Percentiles rank a stretch among this genome's conserved stretches.
phyloP scores from a whole-genome alignment of 2,113 vertebrate species.

The Sylvia atricapilla region DNA sequence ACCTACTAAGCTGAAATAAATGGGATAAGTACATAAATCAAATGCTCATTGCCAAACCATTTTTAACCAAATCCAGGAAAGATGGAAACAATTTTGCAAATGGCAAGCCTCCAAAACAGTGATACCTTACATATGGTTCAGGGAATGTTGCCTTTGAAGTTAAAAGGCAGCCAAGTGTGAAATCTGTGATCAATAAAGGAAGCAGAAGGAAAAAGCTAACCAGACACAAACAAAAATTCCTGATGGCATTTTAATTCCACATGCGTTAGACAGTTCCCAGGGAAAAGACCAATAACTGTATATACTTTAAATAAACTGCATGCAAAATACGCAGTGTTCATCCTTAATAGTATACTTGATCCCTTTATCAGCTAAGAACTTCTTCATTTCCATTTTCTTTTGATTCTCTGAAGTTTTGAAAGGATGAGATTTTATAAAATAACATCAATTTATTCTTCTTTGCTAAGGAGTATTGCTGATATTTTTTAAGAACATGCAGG shows the following conservation, averaged over 20 bases:
- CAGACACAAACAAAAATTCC: not conserved
- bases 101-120: conserved; percentile 18
- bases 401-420: not conserved
- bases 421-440: not conserved
- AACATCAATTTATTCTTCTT: not conserved
- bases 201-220: conserved; percentile 30
- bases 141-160: conserved; percentile 18
- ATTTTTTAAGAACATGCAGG: not conserved
- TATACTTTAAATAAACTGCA: not conserved
- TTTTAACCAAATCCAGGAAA: conserved; percentile 18
- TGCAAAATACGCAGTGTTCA: not conserved
- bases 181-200: conserved; percentile 25
- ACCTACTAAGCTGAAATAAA: not conserved
- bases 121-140: conserved; percentile 2
- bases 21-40: not conserved
- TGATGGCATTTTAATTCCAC: not conserved
- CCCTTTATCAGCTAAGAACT: not conserved
- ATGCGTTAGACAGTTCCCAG: not conserved
- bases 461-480: not conserved
- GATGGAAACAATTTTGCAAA: conserved; percentile 23
- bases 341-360: not conserved
- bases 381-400: not conserved
- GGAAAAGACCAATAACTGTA: not conserved
- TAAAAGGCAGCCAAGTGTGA: conserved; percentile 11
- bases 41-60: not conserved